These are phyloP conservation scores for Ageneiosus marmoratus DNA, from an alignment of 2,113 vertebrate genomes.

Conservation along the genomic window DNA sequence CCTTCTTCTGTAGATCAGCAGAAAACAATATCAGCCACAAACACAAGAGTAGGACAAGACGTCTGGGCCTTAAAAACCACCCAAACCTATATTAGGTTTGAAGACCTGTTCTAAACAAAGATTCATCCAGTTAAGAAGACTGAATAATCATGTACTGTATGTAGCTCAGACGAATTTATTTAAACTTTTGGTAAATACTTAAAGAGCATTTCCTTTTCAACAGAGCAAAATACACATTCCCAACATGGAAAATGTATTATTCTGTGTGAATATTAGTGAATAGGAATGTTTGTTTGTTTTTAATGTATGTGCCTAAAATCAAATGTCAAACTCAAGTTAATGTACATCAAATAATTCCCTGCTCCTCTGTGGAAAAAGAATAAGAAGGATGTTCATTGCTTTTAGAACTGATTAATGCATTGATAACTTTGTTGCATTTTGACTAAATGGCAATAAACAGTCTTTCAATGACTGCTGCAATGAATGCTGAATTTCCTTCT, in stretches of 20 bases:
- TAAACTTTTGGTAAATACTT: not conserved
- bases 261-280: not conserved
- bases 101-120: slow-evolving; percentile 28
- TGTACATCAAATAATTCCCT: not conserved
- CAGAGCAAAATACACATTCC: not conserved
- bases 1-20: slow-evolving; percentile 64
- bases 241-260: not conserved
- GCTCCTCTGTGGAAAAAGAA: not conserved
- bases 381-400: not conserved
- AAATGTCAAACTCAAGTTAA: not conserved
- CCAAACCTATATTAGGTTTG: slow-evolving; percentile 34
- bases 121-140: not conserved
- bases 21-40: slow-evolving; percentile 52
- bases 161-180: not conserved
- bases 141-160: not conserved
- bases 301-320: not conserved
- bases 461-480: not conserved
- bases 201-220: not conserved
- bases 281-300: not conserved
- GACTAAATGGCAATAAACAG: not conserved
- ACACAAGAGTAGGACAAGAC: slow-evolving; percentile 25
- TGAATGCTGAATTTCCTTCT: not conserved
- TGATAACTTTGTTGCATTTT: not conserved
- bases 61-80: slow-evolving; percentile 34
- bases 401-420: not conserved